These are phyloP conservation scores for Pantelozetes paolii DNA, from an alignment of 2,888 invertebrate genomes.

Conservation along the genomic window DNA sequence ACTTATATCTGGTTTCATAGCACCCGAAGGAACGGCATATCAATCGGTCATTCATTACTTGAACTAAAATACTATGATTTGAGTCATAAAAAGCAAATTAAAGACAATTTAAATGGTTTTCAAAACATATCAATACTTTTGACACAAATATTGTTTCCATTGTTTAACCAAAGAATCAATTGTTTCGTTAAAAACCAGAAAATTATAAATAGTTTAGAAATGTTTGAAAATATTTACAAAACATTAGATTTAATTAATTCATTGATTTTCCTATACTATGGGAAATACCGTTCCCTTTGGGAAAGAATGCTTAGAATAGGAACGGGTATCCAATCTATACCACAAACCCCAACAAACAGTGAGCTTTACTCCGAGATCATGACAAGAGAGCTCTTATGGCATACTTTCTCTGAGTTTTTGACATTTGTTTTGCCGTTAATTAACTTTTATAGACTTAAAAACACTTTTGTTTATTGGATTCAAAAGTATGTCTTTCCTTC, in stretches of 20 bases:
- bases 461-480: not conserved
- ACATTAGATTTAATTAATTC: conserved; percentile 18
- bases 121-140: not conserved
- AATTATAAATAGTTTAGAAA: not conserved
- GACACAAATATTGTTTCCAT: conserved; percentile 10
- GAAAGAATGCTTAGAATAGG: conserved; percentile 17
- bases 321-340: not conserved
- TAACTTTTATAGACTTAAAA: not conserved
- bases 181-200: not conserved
- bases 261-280: conserved; percentile 29
- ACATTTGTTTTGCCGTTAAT: conserved; percentile 29
- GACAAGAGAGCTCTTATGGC: conserved; percentile 31
- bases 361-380: conserved; percentile 15
- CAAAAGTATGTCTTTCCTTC: not conserved
- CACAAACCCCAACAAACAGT: not conserved
- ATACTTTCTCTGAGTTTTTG: conserved; percentile 20
- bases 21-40: not conserved
- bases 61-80: conserved; percentile 19
- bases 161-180: conserved; percentile 7
- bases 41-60: conserved; percentile 23
- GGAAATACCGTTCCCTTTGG: conserved; percentile 29
- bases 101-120: not conserved
- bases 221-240: not conserved
- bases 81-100: not conserved
- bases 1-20: conserved; percentile 28